Base-by-base conservation (phyloP, 2,888 invertebrate genomes). In the Synanthedon myopaeformis region DNA sequence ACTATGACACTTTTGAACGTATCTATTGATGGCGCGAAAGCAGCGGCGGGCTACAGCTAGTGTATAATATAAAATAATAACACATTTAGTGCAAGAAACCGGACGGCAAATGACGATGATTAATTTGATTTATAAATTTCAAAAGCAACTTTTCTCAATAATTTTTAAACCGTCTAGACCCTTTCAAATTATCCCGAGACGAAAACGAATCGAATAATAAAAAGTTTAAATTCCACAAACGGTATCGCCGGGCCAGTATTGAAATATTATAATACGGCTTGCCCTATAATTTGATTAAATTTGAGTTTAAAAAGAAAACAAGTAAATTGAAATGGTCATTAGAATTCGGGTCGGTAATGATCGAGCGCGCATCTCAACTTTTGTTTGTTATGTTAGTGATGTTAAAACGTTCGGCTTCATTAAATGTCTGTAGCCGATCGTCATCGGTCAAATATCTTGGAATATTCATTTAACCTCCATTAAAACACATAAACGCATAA, bases 241-340 rank as follows among this genome's bases (percentile, higher is more conserved):
- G 78, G 74, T 82, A 84, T 78, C 79, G 76, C 75, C 72, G 67
- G 68, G 75, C 76, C 74, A 68, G 75, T 81, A 86, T 84, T 83
- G 85, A 84, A 87, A 86, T 85, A 85, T 86, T 87, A 85, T 82
- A 86, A 86, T 79, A 78, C 72, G 72, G 75, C 73, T 76, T 70
- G 86, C 85, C 86, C 84, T 86, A 85, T 87, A 87, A 87, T 87
- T 87, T 87, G 82, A 86, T 87, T 82, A 87, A 85, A 83, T 78
- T 80, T 73, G 71, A 73, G 70, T 68, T 72, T 70, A 79, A 84
- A 81, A 82, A 81, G 77, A 83, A 81, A 79, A 84, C 73, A 68
- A 79, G 69, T 73, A 63, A 74, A 82, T 77, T 73, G 76, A 79
- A 82, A 81, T 76, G 79, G 72, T 83, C 85, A 82, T 86, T 83